Base-by-base conservation (phyloP, 2,888 invertebrate genomes). In the Nomada flava region DNA sequence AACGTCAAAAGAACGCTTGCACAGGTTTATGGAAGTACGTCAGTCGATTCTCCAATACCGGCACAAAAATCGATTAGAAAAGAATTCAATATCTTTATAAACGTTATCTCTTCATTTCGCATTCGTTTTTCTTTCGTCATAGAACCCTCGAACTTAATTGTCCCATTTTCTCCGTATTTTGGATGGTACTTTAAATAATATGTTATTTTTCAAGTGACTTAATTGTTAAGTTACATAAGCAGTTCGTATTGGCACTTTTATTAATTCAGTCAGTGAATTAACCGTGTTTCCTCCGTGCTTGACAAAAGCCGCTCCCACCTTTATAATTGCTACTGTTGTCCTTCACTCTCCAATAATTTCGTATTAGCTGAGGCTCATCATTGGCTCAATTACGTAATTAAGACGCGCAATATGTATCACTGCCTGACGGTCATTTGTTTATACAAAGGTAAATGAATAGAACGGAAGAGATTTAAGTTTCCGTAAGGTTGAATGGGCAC, bases 301-400 rank as follows among this genome's bases (percentile, higher is more conserved):
- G 23, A 57, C 57, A 42, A 50, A 67, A 59, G 62, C 68, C 68
- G 15, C 77, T 63, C 78, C 78, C 50, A 55, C 59, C 59, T 74
- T 57, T 76, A 63, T 78, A 78, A 78, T 78, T 76, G 68, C 42
- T 42, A 13, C 13, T 5, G 55, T 64, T 65, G 64, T 77, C 79
- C 79, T 79, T 79, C 64, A 69, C 64, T 53, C 64, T 64, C n/a
- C 50, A 53, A 69, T 78, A 70, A 79, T 79, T 60, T 60, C 13
- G 26, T 13, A 52, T 73, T 67, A 62, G 77, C 53, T 29, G 64
- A 59, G 72, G 67, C 71, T 62, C 60, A 74, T 65, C 70, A 60
- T 62, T 50, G 9, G 42, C 13, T 52, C 67, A 29, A 72, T 85
- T 85, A 68, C 63, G 79, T 63, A 75, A 86, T 86, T 85, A 86